A percentile compares a stretch with the other conserved stretches of the same genome.
These are phyloP conservation scores for Lepidotrigona ventralis DNA, from an alignment of 1,140 invertebrate species.

Conservation along the genomic window DNA sequence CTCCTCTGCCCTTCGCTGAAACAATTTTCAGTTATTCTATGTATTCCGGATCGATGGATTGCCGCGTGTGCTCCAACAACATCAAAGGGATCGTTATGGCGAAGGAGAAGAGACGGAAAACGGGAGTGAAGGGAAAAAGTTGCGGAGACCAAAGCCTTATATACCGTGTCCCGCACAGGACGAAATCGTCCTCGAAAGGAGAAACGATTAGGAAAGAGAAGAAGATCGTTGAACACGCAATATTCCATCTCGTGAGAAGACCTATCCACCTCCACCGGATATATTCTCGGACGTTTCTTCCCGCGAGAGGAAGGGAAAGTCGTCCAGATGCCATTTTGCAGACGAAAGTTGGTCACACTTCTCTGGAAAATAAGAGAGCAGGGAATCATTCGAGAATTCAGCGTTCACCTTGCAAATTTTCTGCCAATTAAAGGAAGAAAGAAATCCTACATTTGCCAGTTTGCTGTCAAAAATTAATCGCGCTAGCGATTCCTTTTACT, in stretches of 20 bases:
- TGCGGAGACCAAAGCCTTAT: constrained; percentile 28
- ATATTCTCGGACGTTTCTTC: constrained; percentile 32
- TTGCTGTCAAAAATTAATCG: background rate
- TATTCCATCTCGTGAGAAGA: constrained; percentile 40
- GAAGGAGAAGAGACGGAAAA: background rate
- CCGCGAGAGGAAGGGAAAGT: background rate
- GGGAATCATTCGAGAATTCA: background rate
- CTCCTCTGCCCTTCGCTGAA: background rate
- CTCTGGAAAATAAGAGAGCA: background rate
- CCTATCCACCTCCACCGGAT: background rate
- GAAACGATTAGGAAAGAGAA: constrained; percentile 46
- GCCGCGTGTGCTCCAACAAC: constrained; percentile 27
- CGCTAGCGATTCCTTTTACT: too few species aligned
- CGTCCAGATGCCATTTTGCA: constrained; percentile 1
- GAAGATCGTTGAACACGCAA: constrained; percentile 34
- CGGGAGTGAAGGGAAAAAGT: background rate
- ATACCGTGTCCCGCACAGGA: constrained; percentile 23
- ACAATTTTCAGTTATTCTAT: constrained; percentile 56
- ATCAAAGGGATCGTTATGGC: constrained; percentile 48
- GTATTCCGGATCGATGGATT: constrained; percentile 38
- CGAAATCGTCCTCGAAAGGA: constrained; percentile 46
- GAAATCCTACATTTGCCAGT: background rate
- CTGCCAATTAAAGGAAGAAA: background rate
- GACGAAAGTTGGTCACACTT: background rate
- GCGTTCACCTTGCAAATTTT: background rate